Conservation (phyloP, 1,140 invertebrate species). For the Lucilia sericata region DNA sequence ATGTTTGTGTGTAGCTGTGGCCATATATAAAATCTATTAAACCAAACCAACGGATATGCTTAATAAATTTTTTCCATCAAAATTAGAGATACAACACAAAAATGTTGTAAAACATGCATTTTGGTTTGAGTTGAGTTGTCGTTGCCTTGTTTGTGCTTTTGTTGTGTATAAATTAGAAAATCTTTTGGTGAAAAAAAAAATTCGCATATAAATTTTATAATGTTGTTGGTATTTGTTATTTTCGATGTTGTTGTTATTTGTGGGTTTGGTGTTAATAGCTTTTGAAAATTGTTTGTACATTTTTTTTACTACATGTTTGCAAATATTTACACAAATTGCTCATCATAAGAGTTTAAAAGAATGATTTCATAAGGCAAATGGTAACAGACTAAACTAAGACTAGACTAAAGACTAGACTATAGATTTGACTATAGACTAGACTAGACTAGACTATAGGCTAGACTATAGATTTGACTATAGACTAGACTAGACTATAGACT, state of each 20-base stretch:
- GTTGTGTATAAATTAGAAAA: neutral
- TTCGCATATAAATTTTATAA: conserved; percentile 3
- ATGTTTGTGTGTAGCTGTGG: no score
- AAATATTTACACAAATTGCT: no score
- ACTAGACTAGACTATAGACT: no score
- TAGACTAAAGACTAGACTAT: no score
- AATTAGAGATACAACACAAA: neutral
- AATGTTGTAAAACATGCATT: neutral
- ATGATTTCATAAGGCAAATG: no score
- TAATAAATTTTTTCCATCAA: conserved; percentile 1
- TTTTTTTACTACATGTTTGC: no score
- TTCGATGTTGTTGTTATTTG: neutral
- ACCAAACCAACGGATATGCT: neutral
- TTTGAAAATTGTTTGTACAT: neutral
- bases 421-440: no score
- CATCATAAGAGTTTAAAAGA: no score
- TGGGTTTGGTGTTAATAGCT: conserved; percentile 16
- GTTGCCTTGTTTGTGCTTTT: no score
- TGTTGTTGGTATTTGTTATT: neutral
- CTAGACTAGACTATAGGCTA: no score
- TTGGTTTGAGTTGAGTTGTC: neutral
- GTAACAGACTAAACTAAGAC: no score
- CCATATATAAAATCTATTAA: neutral
- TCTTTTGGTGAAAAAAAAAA: neutral
- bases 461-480: no score